These are phyloP conservation scores for Palloptera scutellata DNA, from an alignment of 2,888 invertebrate species.

Conservation along the genomic window DNA sequence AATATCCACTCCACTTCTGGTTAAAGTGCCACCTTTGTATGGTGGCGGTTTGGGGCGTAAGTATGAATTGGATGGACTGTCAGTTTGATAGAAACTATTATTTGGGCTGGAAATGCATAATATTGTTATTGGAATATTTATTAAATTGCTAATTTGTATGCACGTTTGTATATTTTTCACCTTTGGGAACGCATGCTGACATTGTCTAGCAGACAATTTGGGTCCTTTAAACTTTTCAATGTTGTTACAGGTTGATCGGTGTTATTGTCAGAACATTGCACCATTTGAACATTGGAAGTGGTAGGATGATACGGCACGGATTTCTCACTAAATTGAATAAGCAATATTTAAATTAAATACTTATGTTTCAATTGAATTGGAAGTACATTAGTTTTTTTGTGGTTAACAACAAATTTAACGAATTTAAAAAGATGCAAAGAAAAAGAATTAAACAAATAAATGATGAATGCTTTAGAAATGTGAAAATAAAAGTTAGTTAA, in stretches of 20 bases:
- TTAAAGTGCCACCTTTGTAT: constrained; percentile 57
- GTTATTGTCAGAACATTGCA: constrained; percentile 68
- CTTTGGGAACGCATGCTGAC: constrained; percentile 62
- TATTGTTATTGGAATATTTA: not conserved
- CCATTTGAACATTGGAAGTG: constrained; percentile 70
- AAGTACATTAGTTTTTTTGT: not conserved
- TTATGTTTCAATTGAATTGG: too few species aligned
- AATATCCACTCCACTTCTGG: constrained; percentile 59
- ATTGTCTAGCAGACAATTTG: constrained; percentile 63
- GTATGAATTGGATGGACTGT: constrained; percentile 65
- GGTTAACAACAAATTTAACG: not conserved
- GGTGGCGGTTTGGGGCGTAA: constrained; percentile 64
- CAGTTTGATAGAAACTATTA: constrained; percentile 67
- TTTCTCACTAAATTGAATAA: constrained; percentile 22
- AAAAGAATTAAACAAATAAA: too few species aligned
- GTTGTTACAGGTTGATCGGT: constrained; percentile 69
- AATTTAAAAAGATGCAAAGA: not conserved
- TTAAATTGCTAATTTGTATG: not conserved
- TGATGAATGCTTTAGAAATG: too few species aligned
- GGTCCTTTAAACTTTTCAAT: constrained; percentile 68
- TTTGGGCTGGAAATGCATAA: constrained; percentile 65
- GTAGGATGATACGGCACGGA: constrained; percentile 48
- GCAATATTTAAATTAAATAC: constrained; percentile 1
- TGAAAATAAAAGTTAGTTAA: too few species aligned
- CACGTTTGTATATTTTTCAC: constrained; percentile 39